Evolutionary conservation across 2,888 invertebrate genomes (phyloP).

Genomic region (Neelides folsomi): DNA sequence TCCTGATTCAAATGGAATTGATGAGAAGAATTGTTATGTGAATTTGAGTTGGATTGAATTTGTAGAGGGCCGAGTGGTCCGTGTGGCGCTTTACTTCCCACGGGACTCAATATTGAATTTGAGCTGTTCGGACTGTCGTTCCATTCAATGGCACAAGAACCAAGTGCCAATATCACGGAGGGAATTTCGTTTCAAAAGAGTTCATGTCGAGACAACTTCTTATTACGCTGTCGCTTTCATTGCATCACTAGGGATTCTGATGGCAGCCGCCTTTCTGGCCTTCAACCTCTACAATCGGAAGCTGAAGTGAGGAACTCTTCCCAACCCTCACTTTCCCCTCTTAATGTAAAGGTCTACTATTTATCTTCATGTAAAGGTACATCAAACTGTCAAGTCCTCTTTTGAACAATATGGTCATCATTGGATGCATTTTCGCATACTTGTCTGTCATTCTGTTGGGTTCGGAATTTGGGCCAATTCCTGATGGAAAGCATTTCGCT

Average conservation of each 20-base stretch:
- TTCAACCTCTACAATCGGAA: slow-evolving; percentile 73
- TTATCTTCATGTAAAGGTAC: too few relatives aligned
- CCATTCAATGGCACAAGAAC: slow-evolving; percentile 59
- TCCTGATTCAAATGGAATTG: too few relatives aligned
- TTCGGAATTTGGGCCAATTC: slow-evolving; percentile 64
- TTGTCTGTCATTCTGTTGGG: slow-evolving; percentile 73
- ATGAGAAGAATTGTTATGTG: neutral
- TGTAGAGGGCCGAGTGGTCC: slow-evolving; percentile 54
- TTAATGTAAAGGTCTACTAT: slow-evolving; percentile 4
- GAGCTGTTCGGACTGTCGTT: slow-evolving; percentile 52
- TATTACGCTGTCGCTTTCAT: slow-evolving; percentile 59
- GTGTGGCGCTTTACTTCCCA: slow-evolving; percentile 56
- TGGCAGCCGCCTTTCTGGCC: slow-evolving; percentile 60
- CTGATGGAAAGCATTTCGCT: slow-evolving; percentile 56
- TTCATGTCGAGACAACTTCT: slow-evolving; percentile 62
- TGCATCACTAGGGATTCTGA: slow-evolving; percentile 58
- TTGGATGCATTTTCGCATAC: slow-evolving; percentile 83
- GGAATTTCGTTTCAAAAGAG: slow-evolving; percentile 58
- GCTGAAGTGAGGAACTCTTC: slow-evolving; percentile 50
- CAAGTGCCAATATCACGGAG: slow-evolving; percentile 66
- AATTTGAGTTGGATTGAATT: slow-evolving; percentile 10
- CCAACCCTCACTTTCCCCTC: slow-evolving; percentile 7
- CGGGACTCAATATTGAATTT: slow-evolving; percentile 50
- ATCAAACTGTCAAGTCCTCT: slow-evolving; percentile 85
- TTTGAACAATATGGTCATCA: slow-evolving; percentile 78